Evolutionary conservation across 2,888 invertebrate species (phyloP), one percentile per base, ranked within the genome.

Genomic region (Drosophila macrospina): DNA sequence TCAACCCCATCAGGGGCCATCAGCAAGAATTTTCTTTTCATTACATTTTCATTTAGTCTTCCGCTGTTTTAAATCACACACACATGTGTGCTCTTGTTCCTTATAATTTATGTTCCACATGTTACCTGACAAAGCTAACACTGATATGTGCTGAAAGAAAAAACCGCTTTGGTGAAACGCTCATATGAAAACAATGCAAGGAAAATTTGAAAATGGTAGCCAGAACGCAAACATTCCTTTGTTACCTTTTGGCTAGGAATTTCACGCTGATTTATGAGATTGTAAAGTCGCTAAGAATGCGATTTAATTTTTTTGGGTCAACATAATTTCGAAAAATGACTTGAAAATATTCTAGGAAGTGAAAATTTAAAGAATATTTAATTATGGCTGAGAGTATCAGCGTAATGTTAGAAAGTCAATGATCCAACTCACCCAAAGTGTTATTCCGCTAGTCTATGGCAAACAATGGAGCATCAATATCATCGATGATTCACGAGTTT

Each of bases 101-200:
- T 63, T 70, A 57, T 89, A 89, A 86, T 89, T 86, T 86, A 86
- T 86, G 88, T 56, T 74, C 69, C 89, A 86, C 75, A 75, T 86
- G 88, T 86, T 87, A 82, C 82, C 82, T 66, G 64, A 66, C 74
- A 80, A 72, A 86, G 72, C 72, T 70, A 64, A 61, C 70, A 63
- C 57, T 80, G 62, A 65, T 59, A 69, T 51, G 61, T 59, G 26
- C 28, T 10, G 15, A 52, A 15, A 50, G n/a, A 57, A 56, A 77
- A 75, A 83, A 74, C 4, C 4, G 13, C 34, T 4, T n/a, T 34
- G 34, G 34, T 34, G 5, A 34, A 36, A 36, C 63, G 62, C 24
- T 34, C 15, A 64, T 55, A 50, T 67, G 59, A 56, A 69, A 83
- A 86, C 74, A 88, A 86, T 74, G 72, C 64, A 50, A 47, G 64